Conservation (phyloP, 2,888 invertebrate species). For the Resseliella maxima region DNA sequence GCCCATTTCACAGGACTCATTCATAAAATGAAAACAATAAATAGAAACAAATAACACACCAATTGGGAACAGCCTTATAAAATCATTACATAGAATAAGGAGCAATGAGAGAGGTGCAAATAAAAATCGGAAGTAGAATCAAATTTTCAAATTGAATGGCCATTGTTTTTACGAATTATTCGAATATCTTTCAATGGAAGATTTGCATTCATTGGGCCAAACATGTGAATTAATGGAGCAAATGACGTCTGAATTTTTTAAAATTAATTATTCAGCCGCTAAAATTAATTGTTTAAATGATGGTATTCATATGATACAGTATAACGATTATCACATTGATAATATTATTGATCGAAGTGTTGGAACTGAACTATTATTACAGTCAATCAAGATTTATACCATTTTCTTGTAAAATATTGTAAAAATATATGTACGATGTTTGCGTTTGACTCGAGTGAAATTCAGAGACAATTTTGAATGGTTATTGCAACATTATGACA, state of each 20-base stretch:
- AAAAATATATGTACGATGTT: not conserved
- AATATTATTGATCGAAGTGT: constrained; percentile 42
- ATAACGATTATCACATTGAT: not conserved
- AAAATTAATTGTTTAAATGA: not conserved
- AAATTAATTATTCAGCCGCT: not conserved
- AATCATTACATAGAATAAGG: not conserved
- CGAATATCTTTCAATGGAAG: constrained; percentile 31
- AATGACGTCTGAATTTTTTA: constrained; percentile 28
- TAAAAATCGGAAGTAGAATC: not conserved
- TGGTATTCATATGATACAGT: not conserved
- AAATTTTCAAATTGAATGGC: constrained; percentile 38
- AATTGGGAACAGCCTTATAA: constrained; percentile 10
- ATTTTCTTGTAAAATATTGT: constrained; percentile 7
- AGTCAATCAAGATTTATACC: not conserved
- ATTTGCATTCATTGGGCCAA: constrained; percentile 50
- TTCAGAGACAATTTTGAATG: not conserved
- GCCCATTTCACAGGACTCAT: not conserved
- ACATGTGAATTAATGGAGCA: constrained; percentile 49
- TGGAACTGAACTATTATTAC: not conserved
- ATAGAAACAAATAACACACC: not conserved
- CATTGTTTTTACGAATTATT: constrained; percentile 35
- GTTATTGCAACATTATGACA: not conserved
- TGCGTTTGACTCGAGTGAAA: not conserved
- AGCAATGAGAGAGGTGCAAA: not conserved
- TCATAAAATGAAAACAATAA: not conserved